These are phyloP conservation scores for Morone chrysops DNA, from an alignment of 2,113 vertebrate species.

Conservation along the genomic window DNA sequence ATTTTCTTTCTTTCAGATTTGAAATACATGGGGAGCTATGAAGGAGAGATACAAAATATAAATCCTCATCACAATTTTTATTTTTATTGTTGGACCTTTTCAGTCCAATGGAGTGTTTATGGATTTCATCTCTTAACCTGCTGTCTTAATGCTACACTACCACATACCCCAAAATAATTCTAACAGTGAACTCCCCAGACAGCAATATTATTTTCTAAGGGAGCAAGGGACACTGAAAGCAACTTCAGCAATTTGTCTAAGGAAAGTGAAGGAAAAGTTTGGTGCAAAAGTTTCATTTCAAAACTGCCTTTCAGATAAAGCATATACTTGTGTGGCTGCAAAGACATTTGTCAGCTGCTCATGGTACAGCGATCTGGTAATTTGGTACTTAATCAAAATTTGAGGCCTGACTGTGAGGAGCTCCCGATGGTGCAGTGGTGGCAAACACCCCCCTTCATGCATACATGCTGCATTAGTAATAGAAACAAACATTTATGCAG, in stretches of 20 bases:
- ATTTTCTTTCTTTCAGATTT: too few relatives aligned
- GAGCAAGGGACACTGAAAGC: constrained; percentile 22
- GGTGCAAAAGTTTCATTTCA: constrained; percentile 37
- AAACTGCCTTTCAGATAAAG: constrained; percentile 46
- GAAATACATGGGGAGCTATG: too few relatives aligned
- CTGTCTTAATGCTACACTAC: neutral
- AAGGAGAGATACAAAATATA: too few relatives aligned
- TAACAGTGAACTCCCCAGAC: constrained; percentile 22
- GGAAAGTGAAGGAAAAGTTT: constrained; percentile 42
- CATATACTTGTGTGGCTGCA: constrained; percentile 35
- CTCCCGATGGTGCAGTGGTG: constrained; percentile 8
- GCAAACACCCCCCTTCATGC: constrained; percentile 22
- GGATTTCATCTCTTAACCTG: neutral
- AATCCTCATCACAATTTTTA: too few relatives aligned
- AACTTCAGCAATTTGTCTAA: constrained; percentile 9
- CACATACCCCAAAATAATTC: constrained; percentile 6
- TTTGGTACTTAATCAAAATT: constrained; percentile 72
- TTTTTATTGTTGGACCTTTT: neutral
- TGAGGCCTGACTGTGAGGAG: constrained; percentile 46
- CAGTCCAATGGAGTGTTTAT: neutral
- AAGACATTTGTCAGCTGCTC: constrained; percentile 65
- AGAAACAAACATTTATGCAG: constrained; percentile 22
- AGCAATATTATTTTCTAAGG: constrained; percentile 27
- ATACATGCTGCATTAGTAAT: constrained; percentile 38
- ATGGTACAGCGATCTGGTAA: constrained; percentile 61